These are phyloP conservation scores for Sardina pilchardus DNA, from an alignment of 2,113 vertebrate genomes.

Conservation along the genomic window DNA sequence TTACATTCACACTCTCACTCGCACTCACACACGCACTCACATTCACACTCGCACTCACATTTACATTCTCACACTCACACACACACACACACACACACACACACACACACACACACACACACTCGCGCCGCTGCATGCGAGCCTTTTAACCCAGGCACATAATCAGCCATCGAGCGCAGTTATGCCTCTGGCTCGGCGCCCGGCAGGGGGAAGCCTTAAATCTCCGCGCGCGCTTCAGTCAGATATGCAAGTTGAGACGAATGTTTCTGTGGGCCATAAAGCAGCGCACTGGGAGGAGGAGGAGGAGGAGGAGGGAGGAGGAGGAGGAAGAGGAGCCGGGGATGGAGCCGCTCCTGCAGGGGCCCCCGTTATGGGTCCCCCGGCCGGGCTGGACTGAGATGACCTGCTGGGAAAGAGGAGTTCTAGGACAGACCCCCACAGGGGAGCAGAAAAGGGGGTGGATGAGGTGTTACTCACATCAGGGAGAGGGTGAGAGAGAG, in stretches of 20 bases:
- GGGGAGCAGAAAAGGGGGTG: neutral
- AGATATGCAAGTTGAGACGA: constrained; percentile 54
- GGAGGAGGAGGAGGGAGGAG: neutral
- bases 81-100: too few relatives aligned
- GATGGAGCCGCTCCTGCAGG: constrained; percentile 26
- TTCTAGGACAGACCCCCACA: constrained; percentile 36
- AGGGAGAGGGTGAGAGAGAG: neutral
- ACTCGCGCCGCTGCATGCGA: constrained; percentile 45
- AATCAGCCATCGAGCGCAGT: constrained; percentile 56
- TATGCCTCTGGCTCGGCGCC: constrained; percentile 57
- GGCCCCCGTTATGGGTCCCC: constrained; percentile 39
- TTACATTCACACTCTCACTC: neutral
- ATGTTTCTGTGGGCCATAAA: constrained; percentile 55
- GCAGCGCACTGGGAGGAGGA: neutral
- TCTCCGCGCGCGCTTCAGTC: constrained; percentile 52
- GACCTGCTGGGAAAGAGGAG: constrained; percentile 55
- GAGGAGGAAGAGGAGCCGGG: neutral
- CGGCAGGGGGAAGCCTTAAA: constrained; percentile 43
- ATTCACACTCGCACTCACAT: neutral
- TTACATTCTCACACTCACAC: neutral
- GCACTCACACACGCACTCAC: neutral
- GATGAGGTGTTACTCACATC: neutral
- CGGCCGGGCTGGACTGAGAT: constrained; percentile 45
- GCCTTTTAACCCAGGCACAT: constrained; percentile 40
- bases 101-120: constrained; percentile 20